These are phyloP conservation scores for Euwallacea similis DNA, from an alignment of 1,140 invertebrate species.

Conservation along the genomic window DNA sequence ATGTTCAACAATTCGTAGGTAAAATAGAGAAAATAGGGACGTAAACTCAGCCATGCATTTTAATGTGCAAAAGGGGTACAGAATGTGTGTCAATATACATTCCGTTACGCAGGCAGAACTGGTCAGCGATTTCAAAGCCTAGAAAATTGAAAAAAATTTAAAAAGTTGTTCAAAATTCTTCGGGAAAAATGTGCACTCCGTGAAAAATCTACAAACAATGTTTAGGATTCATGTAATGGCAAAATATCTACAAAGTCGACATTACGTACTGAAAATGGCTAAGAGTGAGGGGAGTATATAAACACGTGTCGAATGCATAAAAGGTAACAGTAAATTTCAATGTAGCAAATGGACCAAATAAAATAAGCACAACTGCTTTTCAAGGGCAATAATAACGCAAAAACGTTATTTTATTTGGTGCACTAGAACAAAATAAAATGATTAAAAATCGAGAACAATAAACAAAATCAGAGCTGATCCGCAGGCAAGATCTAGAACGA, in stretches of 20 bases:
- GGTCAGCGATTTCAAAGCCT: conserved; percentile 33
- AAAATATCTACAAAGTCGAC: conserved; percentile 21
- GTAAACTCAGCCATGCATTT: conserved; percentile 49
- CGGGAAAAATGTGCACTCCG: conserved; percentile 25
- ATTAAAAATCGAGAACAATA: conserved; percentile 31
- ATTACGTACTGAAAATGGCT: conserved; percentile 13
- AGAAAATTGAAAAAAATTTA: conserved; percentile 25
- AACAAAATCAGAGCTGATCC: conserved; percentile 40
- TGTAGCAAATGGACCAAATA: conserved; percentile 29
- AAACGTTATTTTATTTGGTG: conserved; percentile 25
- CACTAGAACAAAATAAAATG: not conserved
- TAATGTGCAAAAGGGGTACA: conserved; percentile 52
- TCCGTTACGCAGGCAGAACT: conserved; percentile 49
- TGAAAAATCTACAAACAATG: conserved; percentile 32
- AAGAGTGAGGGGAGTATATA: conserved; percentile 24
- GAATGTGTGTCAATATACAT: conserved; percentile 53
- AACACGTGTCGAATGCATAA: conserved; percentile 34
- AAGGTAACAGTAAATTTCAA: conserved; percentile 32
- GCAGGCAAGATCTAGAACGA: conserved; percentile 53
- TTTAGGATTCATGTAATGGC: conserved; percentile 16
- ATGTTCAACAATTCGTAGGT: no score
- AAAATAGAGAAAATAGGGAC: not conserved
- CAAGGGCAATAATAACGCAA: not conserved
- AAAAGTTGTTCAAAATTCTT: conserved; percentile 6
- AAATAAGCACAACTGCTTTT: conserved; percentile 10